Evolutionary conservation across 2,113 vertebrate species (phyloP), one percentile per base, ranked within the genome.

Genomic region (Anolis carolinensis): DNA sequence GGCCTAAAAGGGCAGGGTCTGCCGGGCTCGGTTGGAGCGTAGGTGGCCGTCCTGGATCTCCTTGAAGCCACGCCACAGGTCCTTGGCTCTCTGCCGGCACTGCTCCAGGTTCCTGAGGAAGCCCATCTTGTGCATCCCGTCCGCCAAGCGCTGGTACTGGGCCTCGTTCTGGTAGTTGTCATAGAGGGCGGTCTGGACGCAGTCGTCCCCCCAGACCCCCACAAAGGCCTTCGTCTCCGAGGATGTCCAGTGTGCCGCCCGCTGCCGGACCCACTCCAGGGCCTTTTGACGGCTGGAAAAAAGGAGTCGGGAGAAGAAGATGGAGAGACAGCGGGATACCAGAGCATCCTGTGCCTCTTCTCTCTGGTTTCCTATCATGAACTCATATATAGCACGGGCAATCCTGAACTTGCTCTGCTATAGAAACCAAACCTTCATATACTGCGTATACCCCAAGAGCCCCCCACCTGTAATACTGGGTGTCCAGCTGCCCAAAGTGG

Each of bases 21-120:
- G 82, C 7, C 71, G 82, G 7, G 82, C 82, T 0, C 82, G 82
- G 82, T 83, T 74, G 82, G 82, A 83, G 32, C 32, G 82, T 0
- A 74, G 52, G 71, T 83, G 5, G 25, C 82, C 82, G 55, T 63
- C 82, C 34, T 83, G 20, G 82, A 83, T 75, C 82, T 83, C 82
- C 34, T 83, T 83, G 82, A 83, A 83, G 16, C 82, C 82, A 11
- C 71, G 34, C 23, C 82, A 23, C 52, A 83, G 71, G n/a, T 83
- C 82, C 7, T 83, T 83, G 82, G 82, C 82, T 3, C 82, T 70
- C 55, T 83, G 82, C 25, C 82, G 82, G 36, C 82, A 83, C 71
- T 83, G 82, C 55, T 75, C 82, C 71, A 83, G 82, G 82, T 75
- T 83, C 23, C 82, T 71, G 16, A n/a, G 82, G 82, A 83, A 83